Percentiles rank a stretch among this genome's conserved stretches.
phyloP scores from a whole-genome alignment of 2,113 vertebrate genomes.

The Taxidea taxus region DNA sequence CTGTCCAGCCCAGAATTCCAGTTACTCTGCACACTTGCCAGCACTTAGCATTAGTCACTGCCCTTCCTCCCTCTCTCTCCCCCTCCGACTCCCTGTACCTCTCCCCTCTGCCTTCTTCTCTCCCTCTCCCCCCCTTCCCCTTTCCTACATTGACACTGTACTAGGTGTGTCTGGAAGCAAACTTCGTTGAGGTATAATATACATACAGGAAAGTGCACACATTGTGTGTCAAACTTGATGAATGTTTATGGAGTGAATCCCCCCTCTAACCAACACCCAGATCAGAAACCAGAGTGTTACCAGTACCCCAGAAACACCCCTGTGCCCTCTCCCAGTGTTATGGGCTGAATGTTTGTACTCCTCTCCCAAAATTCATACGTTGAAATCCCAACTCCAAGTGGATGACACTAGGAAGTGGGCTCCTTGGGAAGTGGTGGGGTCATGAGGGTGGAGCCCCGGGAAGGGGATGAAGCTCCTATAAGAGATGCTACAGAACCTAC shows the following conservation, averaged over 20 bases:
- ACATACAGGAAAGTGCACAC: neutral
- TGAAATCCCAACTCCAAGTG: neutral
- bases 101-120: too few species aligned
- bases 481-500: neutral
- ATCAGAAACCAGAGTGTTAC: neutral
- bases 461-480: neutral
- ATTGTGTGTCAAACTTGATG: neutral
- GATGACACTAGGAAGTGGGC: neutral
- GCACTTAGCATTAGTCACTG: neutral
- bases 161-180: neutral
- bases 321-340: neutral
- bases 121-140: neutral
- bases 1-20: neutral
- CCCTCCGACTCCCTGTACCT: too few species aligned
- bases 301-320: neutral
- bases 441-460: neutral
- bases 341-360: neutral
- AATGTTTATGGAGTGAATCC: neutral
- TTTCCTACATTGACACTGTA: neutral
- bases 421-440: neutral
- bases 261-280: neutral
- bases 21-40: neutral
- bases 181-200: neutral
- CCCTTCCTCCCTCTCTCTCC: too few species aligned
- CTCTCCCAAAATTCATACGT: neutral